Evolutionary conservation across 2,113 vertebrate species (phyloP).

Genomic region (Sturnus vulgaris): DNA sequence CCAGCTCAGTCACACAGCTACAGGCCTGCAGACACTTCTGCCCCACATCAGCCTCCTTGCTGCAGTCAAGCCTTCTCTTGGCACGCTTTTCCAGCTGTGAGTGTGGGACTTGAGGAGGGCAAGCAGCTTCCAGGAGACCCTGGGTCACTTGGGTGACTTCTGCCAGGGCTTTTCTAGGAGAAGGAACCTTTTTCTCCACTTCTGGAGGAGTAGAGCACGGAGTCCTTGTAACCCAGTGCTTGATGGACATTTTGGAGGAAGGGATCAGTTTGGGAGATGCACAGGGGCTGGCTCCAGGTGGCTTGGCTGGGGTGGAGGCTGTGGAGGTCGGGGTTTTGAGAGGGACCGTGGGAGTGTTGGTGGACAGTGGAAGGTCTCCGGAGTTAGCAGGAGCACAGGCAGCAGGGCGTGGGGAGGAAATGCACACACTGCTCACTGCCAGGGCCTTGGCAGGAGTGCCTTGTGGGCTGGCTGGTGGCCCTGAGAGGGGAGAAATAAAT

Average conservation of each 20-base stretch:
- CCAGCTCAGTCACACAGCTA: slow-evolving; percentile 80
- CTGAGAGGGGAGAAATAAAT: slow-evolving; percentile 27
- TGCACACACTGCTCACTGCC: slow-evolving; percentile 20
- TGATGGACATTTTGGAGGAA: slow-evolving; percentile 79
- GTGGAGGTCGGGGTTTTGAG: slow-evolving; percentile 7
- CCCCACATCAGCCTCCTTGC: slow-evolving; percentile 12
- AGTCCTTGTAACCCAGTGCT: slow-evolving; percentile 81
- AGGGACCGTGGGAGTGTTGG: slow-evolving; percentile 73
- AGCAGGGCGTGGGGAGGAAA: slow-evolving; percentile 80
- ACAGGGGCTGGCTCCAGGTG: neutral
- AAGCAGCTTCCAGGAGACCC: slow-evolving; percentile 29
- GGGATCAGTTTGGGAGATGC: slow-evolving; percentile 52
- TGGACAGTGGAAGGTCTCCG: slow-evolving; percentile 84
- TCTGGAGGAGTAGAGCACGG: slow-evolving; percentile 61
- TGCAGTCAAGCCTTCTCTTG: slow-evolving; percentile 88
- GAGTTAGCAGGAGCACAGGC: slow-evolving; percentile 78
- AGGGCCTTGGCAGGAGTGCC: slow-evolving; percentile 81
- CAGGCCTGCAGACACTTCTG: slow-evolving; percentile 69
- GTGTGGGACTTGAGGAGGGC: neutral
- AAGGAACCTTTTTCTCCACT: slow-evolving; percentile 46
- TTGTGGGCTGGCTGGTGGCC: slow-evolving; percentile 38
- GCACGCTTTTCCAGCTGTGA: slow-evolving; percentile 71
- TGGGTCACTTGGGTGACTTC: slow-evolving; percentile 79
- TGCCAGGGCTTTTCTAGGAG: slow-evolving; percentile 75
- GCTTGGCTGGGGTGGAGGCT: slow-evolving; percentile 50